These are phyloP conservation scores for Ceratitis capitata DNA, from an alignment of 1,140 invertebrate genomes.

Conservation along the genomic window DNA sequence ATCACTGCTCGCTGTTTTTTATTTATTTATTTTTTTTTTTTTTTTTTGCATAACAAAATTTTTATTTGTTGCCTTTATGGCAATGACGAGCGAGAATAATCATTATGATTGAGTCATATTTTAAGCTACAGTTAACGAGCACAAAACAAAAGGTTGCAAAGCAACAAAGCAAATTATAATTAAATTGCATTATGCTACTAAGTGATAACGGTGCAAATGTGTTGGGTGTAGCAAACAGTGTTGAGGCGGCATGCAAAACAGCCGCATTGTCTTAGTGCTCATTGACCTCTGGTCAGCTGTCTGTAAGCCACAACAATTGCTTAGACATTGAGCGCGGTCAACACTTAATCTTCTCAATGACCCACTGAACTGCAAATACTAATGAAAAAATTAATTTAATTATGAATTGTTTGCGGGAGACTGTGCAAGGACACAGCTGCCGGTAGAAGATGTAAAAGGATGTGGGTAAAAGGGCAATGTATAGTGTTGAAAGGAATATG, in stretches of 20 bases:
- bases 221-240: too few species aligned
- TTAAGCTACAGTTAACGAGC: not conserved
- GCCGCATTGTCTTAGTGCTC: not conserved
- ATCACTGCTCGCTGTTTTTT: not conserved
- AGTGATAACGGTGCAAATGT: too few species aligned
- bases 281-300: not conserved
- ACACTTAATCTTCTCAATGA: not conserved
- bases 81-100: not conserved
- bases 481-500: too few species aligned
- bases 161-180: not conserved
- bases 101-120: not conserved
- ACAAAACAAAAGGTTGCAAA: not conserved
- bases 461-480: too few species aligned
- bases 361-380: not conserved
- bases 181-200: not conserved
- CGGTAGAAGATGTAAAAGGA: too few species aligned
- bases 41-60: not conserved
- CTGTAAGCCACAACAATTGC: too few species aligned
- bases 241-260: not conserved
- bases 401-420: too few species aligned
- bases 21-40: too few species aligned
- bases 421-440: too few species aligned
- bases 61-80: not conserved
- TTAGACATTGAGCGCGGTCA: not conserved
- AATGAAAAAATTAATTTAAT: not conserved